A percentile compares a stretch with the other conserved stretches of the same genome.
Evolutionary conservation across 2,888 invertebrate genomes (phyloP).

Genomic region (Agonum fuliginosum): DNA sequence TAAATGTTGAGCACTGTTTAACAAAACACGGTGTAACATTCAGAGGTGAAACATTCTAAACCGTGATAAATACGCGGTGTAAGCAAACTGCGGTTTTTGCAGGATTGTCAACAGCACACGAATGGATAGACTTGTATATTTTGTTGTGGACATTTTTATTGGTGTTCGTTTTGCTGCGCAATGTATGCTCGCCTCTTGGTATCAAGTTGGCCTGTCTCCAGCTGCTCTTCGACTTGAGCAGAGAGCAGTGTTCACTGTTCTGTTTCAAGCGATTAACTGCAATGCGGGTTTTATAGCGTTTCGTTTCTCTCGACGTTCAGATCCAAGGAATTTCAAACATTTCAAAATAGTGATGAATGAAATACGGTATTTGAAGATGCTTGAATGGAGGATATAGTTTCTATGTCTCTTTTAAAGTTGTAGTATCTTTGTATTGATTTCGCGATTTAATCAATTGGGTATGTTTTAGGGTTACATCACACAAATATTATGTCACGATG

Average conservation of each 20-base stretch:
- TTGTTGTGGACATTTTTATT: conserved; percentile 24
- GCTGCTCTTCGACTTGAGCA: background rate
- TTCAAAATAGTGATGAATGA: conserved; percentile 7
- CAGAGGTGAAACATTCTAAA: too few relatives aligned
- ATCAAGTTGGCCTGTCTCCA: conserved; percentile 50
- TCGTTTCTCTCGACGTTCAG: conserved; percentile 26
- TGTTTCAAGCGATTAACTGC: conserved; percentile 52
- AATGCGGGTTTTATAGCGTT: conserved; percentile 47
- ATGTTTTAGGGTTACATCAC: too few relatives aligned
- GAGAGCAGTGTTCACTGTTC: too few relatives aligned
- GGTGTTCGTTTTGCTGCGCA: background rate
- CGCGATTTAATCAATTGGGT: background rate
- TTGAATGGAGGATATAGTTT: background rate
- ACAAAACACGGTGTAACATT: too few relatives aligned
- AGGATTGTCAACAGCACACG: background rate
- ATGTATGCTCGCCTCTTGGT: background rate
- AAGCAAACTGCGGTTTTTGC: background rate
- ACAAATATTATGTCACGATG: too few relatives aligned
- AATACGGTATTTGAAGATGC: background rate
- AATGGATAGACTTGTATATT: conserved; percentile 27
- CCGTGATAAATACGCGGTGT: too few relatives aligned
- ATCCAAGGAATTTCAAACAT: conserved; percentile 30
- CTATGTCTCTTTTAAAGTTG: background rate
- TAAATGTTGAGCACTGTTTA: too few relatives aligned
- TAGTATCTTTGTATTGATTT: background rate